phyloP scores from a whole-genome alignment of 2,888 invertebrate genomes.

The Hypsopygia costalis region DNA sequence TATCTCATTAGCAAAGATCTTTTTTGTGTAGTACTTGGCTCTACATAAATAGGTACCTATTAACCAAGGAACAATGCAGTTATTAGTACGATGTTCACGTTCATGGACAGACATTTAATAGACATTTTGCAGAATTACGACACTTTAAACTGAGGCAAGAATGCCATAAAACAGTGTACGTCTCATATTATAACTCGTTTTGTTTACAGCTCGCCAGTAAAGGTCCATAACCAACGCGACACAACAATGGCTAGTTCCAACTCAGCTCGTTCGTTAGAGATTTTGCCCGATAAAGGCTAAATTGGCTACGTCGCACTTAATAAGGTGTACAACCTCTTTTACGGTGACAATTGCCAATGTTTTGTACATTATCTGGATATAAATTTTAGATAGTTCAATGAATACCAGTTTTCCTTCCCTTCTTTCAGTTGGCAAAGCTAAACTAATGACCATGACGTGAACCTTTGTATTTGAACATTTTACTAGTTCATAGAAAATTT shows the following conservation, averaged over 20 bases:
- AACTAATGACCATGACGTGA: no score
- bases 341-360: constrained; percentile 38
- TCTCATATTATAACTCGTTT: constrained; percentile 58
- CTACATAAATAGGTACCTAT: no score
- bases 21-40: background rate
- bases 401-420: no score
- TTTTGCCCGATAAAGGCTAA: constrained; percentile 63
- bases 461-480: no score
- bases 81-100: no score
- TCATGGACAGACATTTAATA: no score
- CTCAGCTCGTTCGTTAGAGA: constrained; percentile 49
- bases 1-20: background rate
- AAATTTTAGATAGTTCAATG: no score
- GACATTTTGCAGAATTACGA: constrained; percentile 28
- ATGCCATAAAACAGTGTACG: constrained; percentile 52
- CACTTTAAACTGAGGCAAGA: constrained; percentile 41
- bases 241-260: constrained; percentile 60
- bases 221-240: constrained; percentile 52
- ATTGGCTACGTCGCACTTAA: constrained; percentile 57
- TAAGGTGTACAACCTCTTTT: constrained; percentile 40
- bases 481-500: no score
- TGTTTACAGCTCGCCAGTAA: constrained; percentile 50
- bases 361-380: no score
- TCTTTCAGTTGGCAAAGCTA: no score
- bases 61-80: no score